A percentile compares a stretch with the other conserved stretches of the same genome.
These are phyloP conservation scores for Trigoniulus corallinus DNA, from an alignment of 1,140 invertebrate genomes.

Conservation along the genomic window DNA sequence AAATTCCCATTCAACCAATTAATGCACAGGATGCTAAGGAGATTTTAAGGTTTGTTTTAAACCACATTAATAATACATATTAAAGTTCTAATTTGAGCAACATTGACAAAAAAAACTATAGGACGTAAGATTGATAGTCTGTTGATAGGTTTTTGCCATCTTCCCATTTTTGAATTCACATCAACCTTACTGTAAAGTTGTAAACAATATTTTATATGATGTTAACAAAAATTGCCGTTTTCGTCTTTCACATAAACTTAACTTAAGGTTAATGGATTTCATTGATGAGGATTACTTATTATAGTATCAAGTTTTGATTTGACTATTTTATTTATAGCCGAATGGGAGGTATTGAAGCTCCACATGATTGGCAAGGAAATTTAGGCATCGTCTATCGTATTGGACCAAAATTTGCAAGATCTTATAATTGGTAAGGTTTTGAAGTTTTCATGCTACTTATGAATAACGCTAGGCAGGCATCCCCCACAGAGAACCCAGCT, in stretches of 20 bases:
- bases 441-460: conserved; percentile 26
- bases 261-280: neutral
- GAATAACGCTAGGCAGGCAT: conserved; percentile 25
- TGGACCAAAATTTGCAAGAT: conserved; percentile 27
- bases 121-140: neutral
- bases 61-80: neutral
- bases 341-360: conserved; percentile 21
- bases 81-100: neutral
- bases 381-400: conserved; percentile 29
- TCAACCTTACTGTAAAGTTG: neutral
- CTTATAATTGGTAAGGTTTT: conserved; percentile 16
- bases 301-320: neutral
- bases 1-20: neutral
- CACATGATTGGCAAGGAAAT: conserved; percentile 27
- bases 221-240: neutral
- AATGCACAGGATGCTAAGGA: neutral
- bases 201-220: neutral
- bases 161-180: neutral
- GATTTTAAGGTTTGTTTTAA: neutral
- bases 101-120: no score
- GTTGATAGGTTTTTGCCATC: no score
- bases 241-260: neutral
- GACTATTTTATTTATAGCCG: conserved; percentile 1
- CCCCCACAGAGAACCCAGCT: no score
- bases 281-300: neutral